phyloP scores from a whole-genome alignment of 1,140 invertebrate genomes.

The Myzus persicae region DNA sequence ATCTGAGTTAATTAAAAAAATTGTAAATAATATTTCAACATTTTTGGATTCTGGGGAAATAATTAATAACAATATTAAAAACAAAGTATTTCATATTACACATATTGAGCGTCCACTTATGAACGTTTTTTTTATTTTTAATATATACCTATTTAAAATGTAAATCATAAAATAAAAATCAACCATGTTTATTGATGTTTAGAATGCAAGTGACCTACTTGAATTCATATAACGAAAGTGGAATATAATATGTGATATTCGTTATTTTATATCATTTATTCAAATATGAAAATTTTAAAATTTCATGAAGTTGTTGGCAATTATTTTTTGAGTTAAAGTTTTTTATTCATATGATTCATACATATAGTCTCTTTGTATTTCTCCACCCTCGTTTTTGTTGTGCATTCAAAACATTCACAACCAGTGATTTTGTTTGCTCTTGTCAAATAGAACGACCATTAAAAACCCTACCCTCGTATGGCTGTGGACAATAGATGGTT shows the following conservation, averaged over 20 bases:
- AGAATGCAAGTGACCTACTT: not conserved
- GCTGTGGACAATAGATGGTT: not conserved
- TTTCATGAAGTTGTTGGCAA: not conserved
- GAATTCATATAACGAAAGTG: not conserved
- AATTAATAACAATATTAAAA: too few relatives aligned
- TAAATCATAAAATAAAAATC: not conserved
- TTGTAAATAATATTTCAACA: not conserved
- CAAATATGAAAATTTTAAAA: not conserved
- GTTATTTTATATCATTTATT: not conserved
- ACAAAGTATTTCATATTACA: not conserved
- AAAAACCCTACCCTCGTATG: constrained; percentile 24
- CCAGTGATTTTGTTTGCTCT: constrained; percentile 23
- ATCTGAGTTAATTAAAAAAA: not conserved
- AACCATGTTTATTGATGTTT: not conserved
- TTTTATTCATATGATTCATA: not conserved
- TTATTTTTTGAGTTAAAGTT: not conserved
- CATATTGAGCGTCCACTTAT: not conserved
- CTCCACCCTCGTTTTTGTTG: constrained; percentile 5
- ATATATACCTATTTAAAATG: not conserved
- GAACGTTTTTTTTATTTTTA: not conserved
- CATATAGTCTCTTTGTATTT: not conserved
- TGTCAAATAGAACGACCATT: constrained; percentile 33
- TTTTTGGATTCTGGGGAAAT: not conserved
- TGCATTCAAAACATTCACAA: constrained; percentile 4
- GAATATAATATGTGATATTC: not conserved